Evolutionary conservation across 2,797 vertebrate species (phyloP).

Genomic region (Alca torda): DNA sequence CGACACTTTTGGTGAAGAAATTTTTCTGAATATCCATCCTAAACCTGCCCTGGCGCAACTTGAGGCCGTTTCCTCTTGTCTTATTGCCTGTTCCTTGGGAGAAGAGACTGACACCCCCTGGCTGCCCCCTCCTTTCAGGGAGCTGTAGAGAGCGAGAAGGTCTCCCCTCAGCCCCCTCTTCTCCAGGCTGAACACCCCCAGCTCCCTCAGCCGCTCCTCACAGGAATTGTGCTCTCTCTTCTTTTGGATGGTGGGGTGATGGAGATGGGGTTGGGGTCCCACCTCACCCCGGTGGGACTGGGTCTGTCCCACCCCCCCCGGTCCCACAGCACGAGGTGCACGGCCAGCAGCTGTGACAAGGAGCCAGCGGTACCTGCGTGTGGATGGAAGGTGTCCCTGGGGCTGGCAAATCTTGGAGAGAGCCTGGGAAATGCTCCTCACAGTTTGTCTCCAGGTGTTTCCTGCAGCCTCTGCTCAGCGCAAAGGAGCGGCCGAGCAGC

Average conservation of each 20-base stretch:
- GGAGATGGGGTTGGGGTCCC: neutral
- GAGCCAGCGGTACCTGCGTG: neutral
- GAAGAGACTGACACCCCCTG: neutral
- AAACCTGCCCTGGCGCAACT: neutral
- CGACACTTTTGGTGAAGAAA: neutral
- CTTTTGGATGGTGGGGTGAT: neutral
- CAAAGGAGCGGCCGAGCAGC: accelerated
- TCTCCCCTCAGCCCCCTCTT: neutral
- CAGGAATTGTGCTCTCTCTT: neutral
- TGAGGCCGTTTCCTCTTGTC: neutral
- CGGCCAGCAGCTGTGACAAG: accelerated
- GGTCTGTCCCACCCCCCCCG: too few relatives aligned
- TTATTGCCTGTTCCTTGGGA: neutral
- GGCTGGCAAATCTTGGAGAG: neutral
- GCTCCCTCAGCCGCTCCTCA: neutral
- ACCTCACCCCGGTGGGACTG: too few relatives aligned
- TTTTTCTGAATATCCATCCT: neutral
- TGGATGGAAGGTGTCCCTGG: neutral
- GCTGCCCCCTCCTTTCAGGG: neutral
- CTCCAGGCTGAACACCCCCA: neutral
- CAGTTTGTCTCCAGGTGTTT: neutral
- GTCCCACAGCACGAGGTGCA: neutral
- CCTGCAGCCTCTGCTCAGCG: neutral
- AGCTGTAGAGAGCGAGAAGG: neutral
- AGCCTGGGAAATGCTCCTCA: neutral